phyloP scores from a whole-genome alignment of 2,797 vertebrate species.

The Enteromius mattozi region DNA sequence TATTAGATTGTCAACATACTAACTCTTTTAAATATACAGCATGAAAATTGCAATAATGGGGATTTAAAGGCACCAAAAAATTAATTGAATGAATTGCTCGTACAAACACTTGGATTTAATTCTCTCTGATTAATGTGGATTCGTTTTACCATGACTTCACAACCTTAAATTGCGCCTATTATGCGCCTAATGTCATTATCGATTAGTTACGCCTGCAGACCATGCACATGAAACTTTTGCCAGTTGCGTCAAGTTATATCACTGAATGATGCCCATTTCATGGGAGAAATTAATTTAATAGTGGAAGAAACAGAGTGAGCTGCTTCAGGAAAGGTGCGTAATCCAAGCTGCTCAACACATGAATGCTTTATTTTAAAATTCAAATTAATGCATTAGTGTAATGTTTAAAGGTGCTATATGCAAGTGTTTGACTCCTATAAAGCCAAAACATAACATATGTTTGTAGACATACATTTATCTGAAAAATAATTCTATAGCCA shows the following conservation, averaged over 20 bases:
- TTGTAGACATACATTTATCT: too few species aligned
- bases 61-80: not conserved
- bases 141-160: not conserved
- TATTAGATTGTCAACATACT: not conserved
- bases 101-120: not conserved
- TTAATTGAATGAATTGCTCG: too few species aligned
- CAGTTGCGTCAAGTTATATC: not conserved
- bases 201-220: not conserved
- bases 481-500: too few species aligned
- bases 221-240: not conserved
- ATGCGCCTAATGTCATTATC: not conserved
- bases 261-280: not conserved
- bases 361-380: not conserved
- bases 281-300: not conserved
- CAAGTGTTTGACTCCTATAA: too few species aligned
- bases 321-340: not conserved
- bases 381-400: not conserved
- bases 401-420: not conserved
- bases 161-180: not conserved
- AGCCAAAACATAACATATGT: too few species aligned
- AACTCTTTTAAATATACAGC: not conserved
- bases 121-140: not conserved
- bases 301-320: not conserved
- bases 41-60: not conserved
- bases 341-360: not conserved